Base-by-base conservation (phyloP, 2,888 invertebrate genomes). In the Apamea monoglypha region DNA sequence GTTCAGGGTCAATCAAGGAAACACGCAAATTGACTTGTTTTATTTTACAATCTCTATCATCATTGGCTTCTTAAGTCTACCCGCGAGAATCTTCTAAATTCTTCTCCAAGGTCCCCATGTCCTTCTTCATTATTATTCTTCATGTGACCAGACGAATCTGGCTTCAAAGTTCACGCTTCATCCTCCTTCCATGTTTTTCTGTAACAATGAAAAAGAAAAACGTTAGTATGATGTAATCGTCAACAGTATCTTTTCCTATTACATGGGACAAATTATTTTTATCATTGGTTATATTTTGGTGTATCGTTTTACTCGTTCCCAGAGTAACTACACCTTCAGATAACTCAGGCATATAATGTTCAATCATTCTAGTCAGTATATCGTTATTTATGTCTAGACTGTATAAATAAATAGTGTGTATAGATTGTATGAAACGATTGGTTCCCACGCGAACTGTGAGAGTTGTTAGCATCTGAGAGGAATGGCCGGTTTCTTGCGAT, bases 11-110 rank as follows among this genome's bases (percentile, higher is more conserved):
- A 92, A 92, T 93, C 73, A 95, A 93, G 92, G 90, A 95, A 95
- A 96, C 94, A 92, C 95, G 91, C 88, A 88, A 91, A 85, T 93
- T 88, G 85, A 91, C 84, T 92, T 85, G 82, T 77, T 96, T 96
- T 95, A 96, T 95, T 96, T 92, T 91, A 94, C 93, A 93, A 90
- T 86, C 69, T 75, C 75, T 77, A 63, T 81, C 82, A 63, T 73
- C 72, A 76, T 44, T 82, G 1, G 50, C 32, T 64, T 69, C 50
- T 82, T 61, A 68, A 77, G n/a, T 74, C 64, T 78, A 75, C 16
- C 8, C 36, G 0, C n/a, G 21, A 25, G 1, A 25, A n/a, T 59
- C 47, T 59, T 16, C 18, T 0, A 16, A 10, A 14, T 61, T 71
- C 66, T 81, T 82, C 64, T 40, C 21, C 32, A 10, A 29, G 0